Percentiles rank a stretch among this genome's conserved stretches.
Conservation (phyloP, 2,113 vertebrate species). For the Scytalopus superciliaris region DNA sequence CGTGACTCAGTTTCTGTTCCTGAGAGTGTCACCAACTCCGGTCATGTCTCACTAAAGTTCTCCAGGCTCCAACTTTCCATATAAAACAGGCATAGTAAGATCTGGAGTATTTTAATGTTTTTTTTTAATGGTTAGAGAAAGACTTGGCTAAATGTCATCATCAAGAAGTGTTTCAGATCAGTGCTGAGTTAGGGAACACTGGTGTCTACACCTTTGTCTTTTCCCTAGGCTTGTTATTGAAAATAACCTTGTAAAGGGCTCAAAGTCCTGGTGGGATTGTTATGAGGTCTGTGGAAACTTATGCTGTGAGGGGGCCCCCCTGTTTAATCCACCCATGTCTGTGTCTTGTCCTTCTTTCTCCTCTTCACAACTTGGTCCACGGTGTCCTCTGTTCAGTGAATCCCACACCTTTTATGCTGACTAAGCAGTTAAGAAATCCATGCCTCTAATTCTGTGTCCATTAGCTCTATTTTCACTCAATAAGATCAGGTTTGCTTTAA, state of each 20-base stretch:
- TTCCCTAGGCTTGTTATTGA: background rate
- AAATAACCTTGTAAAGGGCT: background rate
- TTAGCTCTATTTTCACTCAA: background rate
- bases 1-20: background rate
- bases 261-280: background rate
- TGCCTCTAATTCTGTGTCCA: background rate
- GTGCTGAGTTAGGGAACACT: accelerated
- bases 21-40: background rate
- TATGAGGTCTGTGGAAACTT: background rate
- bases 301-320: background rate
- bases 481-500: background rate
- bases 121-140: background rate
- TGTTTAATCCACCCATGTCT: accelerated
- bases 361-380: background rate
- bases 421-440: background rate
- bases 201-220: background rate
- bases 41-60: background rate
- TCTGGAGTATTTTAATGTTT: background rate
- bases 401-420: background rate
- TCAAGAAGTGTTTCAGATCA: background rate
- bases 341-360: background rate
- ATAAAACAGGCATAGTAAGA: background rate
- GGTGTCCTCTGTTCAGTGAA: background rate
- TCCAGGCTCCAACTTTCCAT: background rate
- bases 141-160: background rate